Conservation (phyloP, 2,888 invertebrate genomes). For the Rhagonycha lutea region DNA sequence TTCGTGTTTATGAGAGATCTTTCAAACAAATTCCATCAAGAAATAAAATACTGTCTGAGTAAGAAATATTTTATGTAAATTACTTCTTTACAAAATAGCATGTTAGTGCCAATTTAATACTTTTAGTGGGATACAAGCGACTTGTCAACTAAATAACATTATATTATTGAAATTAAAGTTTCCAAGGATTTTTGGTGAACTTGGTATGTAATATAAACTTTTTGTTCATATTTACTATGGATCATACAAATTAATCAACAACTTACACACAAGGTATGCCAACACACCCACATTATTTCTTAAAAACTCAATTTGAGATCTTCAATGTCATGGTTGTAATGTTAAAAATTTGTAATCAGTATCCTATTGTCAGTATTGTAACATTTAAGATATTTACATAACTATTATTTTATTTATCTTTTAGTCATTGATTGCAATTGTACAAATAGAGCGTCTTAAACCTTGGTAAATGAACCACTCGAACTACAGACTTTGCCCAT, state of each 20-base stretch:
- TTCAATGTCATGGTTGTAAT: neutral
- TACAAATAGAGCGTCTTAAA: neutral
- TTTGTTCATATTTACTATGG: neutral
- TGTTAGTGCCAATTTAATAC: neutral
- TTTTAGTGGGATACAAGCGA: neutral
- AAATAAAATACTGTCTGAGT: neutral
- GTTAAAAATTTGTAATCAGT: neutral
- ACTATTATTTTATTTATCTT: neutral
- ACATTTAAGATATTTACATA: neutral
- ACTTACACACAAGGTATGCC: neutral
- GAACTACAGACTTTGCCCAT: neutral
- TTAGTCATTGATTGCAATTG: neutral
- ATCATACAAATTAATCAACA: neutral
- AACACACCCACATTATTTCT: neutral
- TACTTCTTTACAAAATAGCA: neutral
- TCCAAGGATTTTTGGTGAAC: neutral
- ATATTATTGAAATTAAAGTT: neutral
- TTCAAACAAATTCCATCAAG: neutral
- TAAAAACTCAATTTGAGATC: neutral
- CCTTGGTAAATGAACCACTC: neutral
- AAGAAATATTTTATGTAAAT: neutral
- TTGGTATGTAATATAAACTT: neutral
- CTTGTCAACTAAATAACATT: neutral
- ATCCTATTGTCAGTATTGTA: neutral
- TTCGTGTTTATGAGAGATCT: neutral